Conservation (phyloP, 1,140 invertebrate genomes). For the Drosophila aff. region DNA sequence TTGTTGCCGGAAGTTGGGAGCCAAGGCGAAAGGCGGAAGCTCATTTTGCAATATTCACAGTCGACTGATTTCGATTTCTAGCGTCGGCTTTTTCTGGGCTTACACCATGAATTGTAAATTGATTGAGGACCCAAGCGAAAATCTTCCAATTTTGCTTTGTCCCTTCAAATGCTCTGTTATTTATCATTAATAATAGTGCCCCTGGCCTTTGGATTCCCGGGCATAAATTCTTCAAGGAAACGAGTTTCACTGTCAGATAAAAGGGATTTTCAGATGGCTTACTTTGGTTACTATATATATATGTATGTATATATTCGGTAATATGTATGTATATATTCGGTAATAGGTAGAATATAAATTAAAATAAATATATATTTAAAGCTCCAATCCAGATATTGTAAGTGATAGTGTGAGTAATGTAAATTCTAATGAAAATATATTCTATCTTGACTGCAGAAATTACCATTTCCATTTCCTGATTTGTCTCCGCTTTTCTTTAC, state of each 20-base stretch:
- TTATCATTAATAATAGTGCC: conserved; percentile 77
- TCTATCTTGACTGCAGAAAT: conserved; percentile 5
- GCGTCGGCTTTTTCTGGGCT: conserved; percentile 66
- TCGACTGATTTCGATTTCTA: conserved; percentile 76
- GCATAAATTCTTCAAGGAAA: background rate
- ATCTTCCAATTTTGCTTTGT: conserved; percentile 49
- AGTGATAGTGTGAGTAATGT: background rate
- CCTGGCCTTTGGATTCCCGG: background rate
- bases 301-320: background rate
- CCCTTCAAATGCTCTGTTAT: conserved; percentile 30
- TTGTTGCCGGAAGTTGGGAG: conserved; percentile 81
- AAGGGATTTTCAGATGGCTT: conserved; percentile 1
- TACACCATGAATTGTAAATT: conserved; percentile 77
- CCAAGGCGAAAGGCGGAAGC: conserved; percentile 73
- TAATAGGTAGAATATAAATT: background rate
- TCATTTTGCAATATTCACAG: conserved; percentile 84
- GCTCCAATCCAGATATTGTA: background rate
- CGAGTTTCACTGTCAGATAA: conserved; percentile 2
- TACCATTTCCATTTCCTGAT: conserved; percentile 39
- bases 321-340: background rate
- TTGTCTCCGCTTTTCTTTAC: conserved; percentile 10
- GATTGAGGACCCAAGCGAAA: conserved; percentile 66
- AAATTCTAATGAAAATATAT: conserved; percentile 22
- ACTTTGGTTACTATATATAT: background rate
- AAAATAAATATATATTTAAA: background rate